phyloP scores from a whole-genome alignment of 2,888 invertebrate genomes.

The Papilio gigon region DNA sequence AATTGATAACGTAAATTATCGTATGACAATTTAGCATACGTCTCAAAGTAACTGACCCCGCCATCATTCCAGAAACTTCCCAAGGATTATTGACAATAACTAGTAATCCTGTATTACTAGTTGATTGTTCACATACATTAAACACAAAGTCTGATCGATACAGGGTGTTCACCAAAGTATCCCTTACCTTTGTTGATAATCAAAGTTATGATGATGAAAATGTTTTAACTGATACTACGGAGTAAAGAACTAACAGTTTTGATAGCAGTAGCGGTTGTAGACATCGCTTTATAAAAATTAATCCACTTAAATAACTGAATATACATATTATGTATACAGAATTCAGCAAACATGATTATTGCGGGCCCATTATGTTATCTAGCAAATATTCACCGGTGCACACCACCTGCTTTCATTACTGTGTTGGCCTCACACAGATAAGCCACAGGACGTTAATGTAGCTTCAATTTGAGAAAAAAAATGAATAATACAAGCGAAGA shows the following conservation, averaged over 20 bases:
- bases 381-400: conserved; percentile 26
- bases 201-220: not conserved
- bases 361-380: conserved; percentile 23
- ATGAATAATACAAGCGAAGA: conserved; percentile 43
- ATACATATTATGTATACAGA: conserved; percentile 12
- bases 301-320: conserved; percentile 29
- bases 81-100: no score
- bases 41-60: no score
- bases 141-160: no score
- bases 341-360: conserved; percentile 38
- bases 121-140: no score
- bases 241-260: not conserved
- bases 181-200: not conserved
- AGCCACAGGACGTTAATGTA: conserved; percentile 16
- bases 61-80: no score
- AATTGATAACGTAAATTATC: no score
- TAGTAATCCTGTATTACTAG: no score
- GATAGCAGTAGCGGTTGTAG: not conserved
- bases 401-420: conserved; percentile 30
- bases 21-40: no score
- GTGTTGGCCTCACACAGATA: conserved; percentile 31
- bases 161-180: no score
- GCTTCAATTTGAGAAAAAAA: conserved; percentile 12
- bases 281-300: conserved; percentile 25
- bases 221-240: not conserved